A percentile compares a stretch with the other conserved stretches of the same genome.
Evolutionary conservation across 2,888 invertebrate species (phyloP).

Genomic region (Notodonta ziczac): DNA sequence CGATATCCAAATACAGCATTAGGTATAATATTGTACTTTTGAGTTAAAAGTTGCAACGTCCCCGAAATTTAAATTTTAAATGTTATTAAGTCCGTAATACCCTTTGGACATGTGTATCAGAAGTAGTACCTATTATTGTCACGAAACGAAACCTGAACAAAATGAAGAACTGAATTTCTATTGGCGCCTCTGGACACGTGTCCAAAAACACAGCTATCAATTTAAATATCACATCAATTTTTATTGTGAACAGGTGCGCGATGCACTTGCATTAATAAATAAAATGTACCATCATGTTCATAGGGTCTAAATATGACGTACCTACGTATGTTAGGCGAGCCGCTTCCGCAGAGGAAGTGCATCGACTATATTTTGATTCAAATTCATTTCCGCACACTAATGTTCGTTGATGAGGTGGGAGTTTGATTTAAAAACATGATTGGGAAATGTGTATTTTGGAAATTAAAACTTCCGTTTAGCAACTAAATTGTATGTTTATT

Average conservation of each 20-base stretch:
- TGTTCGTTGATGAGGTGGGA: slow-evolving; percentile 37
- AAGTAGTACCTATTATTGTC: too few species aligned
- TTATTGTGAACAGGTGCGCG: slow-evolving; percentile 16
- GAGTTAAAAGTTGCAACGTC: too few species aligned
- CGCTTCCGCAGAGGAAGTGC: slow-evolving; percentile 76
- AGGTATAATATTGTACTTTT: too few species aligned
- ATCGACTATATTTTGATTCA: slow-evolving; percentile 73
- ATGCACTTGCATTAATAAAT: slow-evolving; percentile 11
- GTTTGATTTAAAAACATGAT: slow-evolving; percentile 16
- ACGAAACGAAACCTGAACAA: too few species aligned
- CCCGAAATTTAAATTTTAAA: too few species aligned
- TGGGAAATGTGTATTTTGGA: neutral
- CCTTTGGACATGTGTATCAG: too few species aligned
- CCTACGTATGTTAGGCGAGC: slow-evolving; percentile 49
- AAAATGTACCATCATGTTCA: slow-evolving; percentile 19
- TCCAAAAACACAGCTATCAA: neutral
- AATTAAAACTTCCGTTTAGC: neutral
- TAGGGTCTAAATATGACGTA: slow-evolving; percentile 34
- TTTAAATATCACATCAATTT: neutral
- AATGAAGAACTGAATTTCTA: too few species aligned
- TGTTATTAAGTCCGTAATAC: too few species aligned
- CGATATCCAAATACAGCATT: too few species aligned
- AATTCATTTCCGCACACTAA: slow-evolving; percentile 68
- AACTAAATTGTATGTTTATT: too few species aligned
- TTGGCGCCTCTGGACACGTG: too few species aligned